Evolutionary conservation across 1,140 invertebrate genomes (phyloP).

Genomic region (Temnothorax nylanderi): DNA sequence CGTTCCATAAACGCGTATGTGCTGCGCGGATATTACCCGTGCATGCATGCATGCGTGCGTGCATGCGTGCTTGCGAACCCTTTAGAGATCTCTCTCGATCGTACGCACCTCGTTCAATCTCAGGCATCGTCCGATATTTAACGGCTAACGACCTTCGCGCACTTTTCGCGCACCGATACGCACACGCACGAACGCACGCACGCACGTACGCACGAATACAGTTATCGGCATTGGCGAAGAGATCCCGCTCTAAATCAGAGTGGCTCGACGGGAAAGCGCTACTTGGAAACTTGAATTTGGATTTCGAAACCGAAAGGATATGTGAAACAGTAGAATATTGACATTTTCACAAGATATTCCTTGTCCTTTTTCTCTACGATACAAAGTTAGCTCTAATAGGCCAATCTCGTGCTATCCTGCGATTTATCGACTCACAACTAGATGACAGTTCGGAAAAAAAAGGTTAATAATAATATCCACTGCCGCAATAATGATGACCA

Average conservation of each 20-base stretch:
- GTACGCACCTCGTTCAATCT: slow-evolving; percentile 59
- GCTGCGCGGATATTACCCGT: slow-evolving; percentile 39
- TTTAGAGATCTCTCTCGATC: slow-evolving; percentile 54
- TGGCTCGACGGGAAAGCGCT: slow-evolving; percentile 3
- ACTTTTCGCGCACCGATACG: slow-evolving; percentile 29
- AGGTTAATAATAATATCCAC: slow-evolving; percentile 50
- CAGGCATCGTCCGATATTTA: slow-evolving; percentile 50
- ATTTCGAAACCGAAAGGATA: background rate
- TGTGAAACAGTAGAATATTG: background rate
- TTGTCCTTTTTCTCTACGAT: background rate
- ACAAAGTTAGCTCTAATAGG: background rate
- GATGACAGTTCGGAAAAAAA: slow-evolving; percentile 13
- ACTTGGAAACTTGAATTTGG: background rate
- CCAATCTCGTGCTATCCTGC: slow-evolving; percentile 14
- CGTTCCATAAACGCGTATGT: slow-evolving; percentile 65
- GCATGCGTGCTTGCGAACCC: background rate
- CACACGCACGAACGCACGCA: background rate
- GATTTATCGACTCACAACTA: slow-evolving; percentile 15
- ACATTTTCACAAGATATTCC: background rate
- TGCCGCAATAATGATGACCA: slow-evolving; percentile 41
- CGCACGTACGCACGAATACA: slow-evolving; percentile 36
- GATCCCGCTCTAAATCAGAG: slow-evolving; percentile 8
- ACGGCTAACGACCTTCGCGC: slow-evolving; percentile 38
- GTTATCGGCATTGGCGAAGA: slow-evolving; percentile 5
- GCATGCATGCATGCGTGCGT: slow-evolving; percentile 10